Percentiles rank a stretch among this genome's conserved stretches.
Conservation (phyloP, 2,113 vertebrate genomes). For the Sisor rabdophorus region DNA sequence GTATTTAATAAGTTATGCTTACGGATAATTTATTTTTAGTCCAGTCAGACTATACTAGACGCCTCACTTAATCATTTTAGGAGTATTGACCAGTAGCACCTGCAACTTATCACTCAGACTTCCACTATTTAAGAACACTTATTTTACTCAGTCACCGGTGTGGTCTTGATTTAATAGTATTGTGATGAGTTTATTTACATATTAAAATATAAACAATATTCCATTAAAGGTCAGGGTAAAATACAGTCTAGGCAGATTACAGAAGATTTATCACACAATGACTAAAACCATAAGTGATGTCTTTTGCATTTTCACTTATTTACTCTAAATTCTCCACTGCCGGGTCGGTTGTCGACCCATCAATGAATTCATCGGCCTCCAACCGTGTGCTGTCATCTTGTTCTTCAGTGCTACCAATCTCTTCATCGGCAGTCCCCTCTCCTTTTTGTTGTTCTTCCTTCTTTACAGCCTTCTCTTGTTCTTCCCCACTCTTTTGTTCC, state of each 20-base stretch:
- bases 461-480: constrained; percentile 44
- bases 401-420: constrained; percentile 1
- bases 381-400: constrained; percentile 8
- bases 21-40: too few species aligned
- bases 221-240: not conserved
- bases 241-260: not conserved
- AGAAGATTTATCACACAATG: constrained; percentile 1
- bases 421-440: constrained; percentile 33
- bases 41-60: too few species aligned
- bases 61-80: too few species aligned
- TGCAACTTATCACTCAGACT: too few species aligned
- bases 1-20: too few species aligned
- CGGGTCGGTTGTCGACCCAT: not conserved
- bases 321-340: not conserved
- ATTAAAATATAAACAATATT: constrained; percentile 2
- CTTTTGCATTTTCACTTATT: not conserved
- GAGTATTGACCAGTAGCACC: too few species aligned
- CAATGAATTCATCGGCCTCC: constrained; percentile 23
- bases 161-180: too few species aligned
- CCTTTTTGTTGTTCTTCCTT: constrained; percentile 17
- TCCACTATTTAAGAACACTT: too few species aligned
- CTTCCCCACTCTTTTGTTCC: constrained; percentile 40
- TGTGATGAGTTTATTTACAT: constrained; percentile 5
- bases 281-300: not conserved
- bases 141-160: too few species aligned